Evolutionary conservation across 37 sponge, comb jelly and placozoan genomes (phyloP).

Genomic region (Agelas oroides): DNA sequence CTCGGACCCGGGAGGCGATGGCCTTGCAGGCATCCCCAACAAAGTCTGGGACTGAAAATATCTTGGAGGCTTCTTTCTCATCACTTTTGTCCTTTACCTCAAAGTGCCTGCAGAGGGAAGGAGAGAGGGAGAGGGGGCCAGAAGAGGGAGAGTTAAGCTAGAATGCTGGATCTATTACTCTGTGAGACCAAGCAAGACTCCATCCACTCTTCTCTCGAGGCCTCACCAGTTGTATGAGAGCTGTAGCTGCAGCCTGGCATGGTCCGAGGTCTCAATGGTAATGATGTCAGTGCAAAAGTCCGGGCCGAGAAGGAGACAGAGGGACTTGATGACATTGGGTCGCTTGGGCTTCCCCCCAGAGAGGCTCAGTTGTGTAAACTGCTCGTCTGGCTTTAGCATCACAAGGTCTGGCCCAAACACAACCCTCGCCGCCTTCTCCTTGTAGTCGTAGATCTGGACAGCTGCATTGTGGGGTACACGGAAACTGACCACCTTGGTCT

Average conservation of each 20-base stretch:
- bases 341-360: constrained; percentile 99
- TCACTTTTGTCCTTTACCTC: constrained; percentile 70
- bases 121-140: background rate
- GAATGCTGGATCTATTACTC: background rate
- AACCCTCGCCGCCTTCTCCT: constrained; percentile 98
- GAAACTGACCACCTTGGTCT: constrained; percentile 96
- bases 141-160: background rate
- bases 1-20: constrained; percentile 98
- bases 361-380: constrained; percentile 99
- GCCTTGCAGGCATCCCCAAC: constrained; percentile 99
- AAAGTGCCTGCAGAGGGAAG: constrained; percentile 76
- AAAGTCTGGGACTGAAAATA: constrained; percentile 99
- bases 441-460: constrained; percentile 99
- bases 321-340: constrained; percentile 96
- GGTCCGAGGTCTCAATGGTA: constrained; percentile 98
- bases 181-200: background rate
- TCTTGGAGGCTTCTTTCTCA: constrained; percentile 78
- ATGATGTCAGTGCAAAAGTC: constrained; percentile 99
- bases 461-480: constrained; percentile 99
- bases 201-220: background rate
- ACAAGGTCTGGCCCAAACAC: constrained; percentile 99
- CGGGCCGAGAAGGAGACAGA: constrained; percentile 98
- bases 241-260: constrained; percentile 96
- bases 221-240: constrained; percentile 97
- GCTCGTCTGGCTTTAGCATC: constrained; percentile 99